These are phyloP conservation scores for Cyanoramphus novaezelandiae DNA, from an alignment of 2,113 vertebrate genomes.

Conservation along the genomic window DNA sequence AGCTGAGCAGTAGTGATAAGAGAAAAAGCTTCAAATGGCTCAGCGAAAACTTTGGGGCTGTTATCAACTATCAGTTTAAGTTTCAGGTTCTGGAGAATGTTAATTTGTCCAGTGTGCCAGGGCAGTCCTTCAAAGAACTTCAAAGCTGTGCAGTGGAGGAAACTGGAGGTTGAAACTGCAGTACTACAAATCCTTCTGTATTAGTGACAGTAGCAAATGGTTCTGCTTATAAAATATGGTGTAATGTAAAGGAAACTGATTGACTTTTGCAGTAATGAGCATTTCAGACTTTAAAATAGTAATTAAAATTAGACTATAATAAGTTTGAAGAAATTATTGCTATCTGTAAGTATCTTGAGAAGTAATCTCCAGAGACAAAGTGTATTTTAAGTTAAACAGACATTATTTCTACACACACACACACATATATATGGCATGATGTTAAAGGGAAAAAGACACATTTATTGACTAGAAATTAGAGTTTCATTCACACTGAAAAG, in stretches of 20 bases:
- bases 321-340: not conserved
- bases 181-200: not conserved
- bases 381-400: not conserved
- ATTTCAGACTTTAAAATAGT: not conserved
- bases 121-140: not conserved
- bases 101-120: not conserved
- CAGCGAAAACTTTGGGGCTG: not conserved
- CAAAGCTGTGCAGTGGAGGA: not conserved
- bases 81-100: not conserved
- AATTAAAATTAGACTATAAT: not conserved
- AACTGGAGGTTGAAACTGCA: not conserved
- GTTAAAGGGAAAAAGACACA: not conserved
- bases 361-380: not conserved
- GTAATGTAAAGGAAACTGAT: not conserved
- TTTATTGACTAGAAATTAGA: not conserved
- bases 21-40: not conserved
- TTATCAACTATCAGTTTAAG: not conserved
- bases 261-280: not conserved
- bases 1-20: not conserved
- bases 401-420: not conserved
- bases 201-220: not conserved
- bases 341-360: not conserved
- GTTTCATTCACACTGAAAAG: not conserved
- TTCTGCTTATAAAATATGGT: not conserved
- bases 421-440: rapidly evolving